These are phyloP conservation scores for Troides oblongomaculatus DNA, from an alignment of 2,888 invertebrate genomes.

Conservation along the genomic window DNA sequence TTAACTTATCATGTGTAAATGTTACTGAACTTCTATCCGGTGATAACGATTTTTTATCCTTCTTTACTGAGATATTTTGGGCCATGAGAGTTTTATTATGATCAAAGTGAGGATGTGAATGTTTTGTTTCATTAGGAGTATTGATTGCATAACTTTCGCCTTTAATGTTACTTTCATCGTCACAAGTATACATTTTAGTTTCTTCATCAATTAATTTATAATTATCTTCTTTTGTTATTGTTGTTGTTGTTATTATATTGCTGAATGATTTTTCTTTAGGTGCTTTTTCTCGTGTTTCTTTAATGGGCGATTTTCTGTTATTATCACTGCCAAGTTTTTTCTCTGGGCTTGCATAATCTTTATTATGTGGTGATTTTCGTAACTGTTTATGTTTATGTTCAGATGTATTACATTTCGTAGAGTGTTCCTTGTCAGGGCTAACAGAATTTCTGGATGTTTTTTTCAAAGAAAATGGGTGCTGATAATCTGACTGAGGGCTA, in stretches of 20 bases:
- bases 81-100: neutral
- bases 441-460: slow-evolving; percentile 15
- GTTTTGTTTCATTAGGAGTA: neutral
- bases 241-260: slow-evolving; percentile 38
- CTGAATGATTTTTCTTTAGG: slow-evolving; percentile 2
- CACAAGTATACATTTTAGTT: slow-evolving; percentile 60
- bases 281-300: neutral
- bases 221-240: slow-evolving; percentile 52
- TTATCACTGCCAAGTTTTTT: slow-evolving; percentile 31
- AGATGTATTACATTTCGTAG: neutral
- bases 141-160: slow-evolving; percentile 19
- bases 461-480: slow-evolving; percentile 35
- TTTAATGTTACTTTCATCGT: slow-evolving; percentile 39
- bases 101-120: neutral
- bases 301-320: slow-evolving; percentile 7
- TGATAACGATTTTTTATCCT: slow-evolving; percentile 47
- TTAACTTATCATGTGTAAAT: slow-evolving; percentile 36
- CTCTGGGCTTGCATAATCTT: slow-evolving; percentile 41
- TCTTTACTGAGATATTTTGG: slow-evolving; percentile 31
- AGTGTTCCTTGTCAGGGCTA: slow-evolving; percentile 8
- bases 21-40: slow-evolving; percentile 49
- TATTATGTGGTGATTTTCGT: slow-evolving; percentile 31
- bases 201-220: slow-evolving; percentile 68
- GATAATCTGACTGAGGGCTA: slow-evolving; percentile 14
- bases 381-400: slow-evolving; percentile 39